These are phyloP conservation scores for Clavelina lepadiformis DNA, from an alignment of 23 tunicate genomes.

Conservation along the genomic window DNA sequence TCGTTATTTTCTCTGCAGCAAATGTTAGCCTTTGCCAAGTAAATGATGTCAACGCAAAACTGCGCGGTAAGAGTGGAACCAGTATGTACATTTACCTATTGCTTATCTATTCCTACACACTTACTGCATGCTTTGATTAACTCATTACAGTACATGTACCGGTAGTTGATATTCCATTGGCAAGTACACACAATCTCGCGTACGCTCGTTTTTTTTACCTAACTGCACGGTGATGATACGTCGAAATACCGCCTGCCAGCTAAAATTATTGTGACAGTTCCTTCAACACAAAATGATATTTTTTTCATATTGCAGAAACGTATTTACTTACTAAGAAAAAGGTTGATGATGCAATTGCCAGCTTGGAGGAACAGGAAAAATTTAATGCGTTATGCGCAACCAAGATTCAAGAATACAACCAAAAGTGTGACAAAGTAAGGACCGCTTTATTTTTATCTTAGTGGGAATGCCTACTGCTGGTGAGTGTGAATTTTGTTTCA, in stretches of 20 bases:
- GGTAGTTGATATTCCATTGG: too few relatives aligned
- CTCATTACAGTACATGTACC: too few relatives aligned
- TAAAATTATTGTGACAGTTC: neutral
- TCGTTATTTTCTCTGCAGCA: neutral
- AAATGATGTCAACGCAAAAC: neutral
- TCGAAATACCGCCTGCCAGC: too few relatives aligned
- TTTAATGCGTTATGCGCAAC: neutral
- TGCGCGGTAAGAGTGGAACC: neutral
- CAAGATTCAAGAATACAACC: neutral
- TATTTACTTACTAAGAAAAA: neutral
- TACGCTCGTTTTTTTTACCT: too few relatives aligned
- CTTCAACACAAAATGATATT: neutral
- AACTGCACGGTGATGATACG: too few relatives aligned
- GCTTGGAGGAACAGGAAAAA: neutral
- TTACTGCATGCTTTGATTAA: too few relatives aligned
- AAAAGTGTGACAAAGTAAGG: conserved; percentile 1
- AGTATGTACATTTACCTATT: too few relatives aligned
- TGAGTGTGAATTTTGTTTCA: too few relatives aligned
- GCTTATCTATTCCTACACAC: too few relatives aligned
- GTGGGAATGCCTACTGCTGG: too few relatives aligned
- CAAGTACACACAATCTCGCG: too few relatives aligned
- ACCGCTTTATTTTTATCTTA: too few relatives aligned
- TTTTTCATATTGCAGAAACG: neutral
- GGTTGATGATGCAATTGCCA: neutral
- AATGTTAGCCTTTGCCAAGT: neutral